Conservation (phyloP, 2,113 vertebrate species). For the Neopipo cinnamomea region DNA sequence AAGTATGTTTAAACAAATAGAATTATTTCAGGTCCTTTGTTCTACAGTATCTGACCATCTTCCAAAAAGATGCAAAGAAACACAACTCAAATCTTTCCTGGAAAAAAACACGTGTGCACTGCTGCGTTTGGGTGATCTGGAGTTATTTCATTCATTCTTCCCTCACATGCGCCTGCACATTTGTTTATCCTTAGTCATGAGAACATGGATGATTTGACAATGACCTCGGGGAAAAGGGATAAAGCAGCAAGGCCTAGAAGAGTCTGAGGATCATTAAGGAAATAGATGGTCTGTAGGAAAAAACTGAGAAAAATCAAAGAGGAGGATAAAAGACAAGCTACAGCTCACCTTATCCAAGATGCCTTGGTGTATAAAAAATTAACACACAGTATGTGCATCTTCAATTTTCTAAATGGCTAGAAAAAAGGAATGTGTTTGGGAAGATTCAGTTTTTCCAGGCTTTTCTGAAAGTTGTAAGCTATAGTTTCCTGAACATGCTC, state of each 20-base stretch:
- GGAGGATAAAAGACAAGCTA: background rate
- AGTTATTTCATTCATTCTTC: background rate
- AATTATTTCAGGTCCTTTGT: background rate
- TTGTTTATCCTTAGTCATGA: constrained; percentile 32
- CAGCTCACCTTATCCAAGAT: background rate
- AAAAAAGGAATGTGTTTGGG: background rate
- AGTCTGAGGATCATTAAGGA: background rate
- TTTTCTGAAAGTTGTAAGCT: background rate
- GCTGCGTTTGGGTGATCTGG: background rate
- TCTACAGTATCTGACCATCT: background rate
- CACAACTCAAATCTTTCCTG: background rate
- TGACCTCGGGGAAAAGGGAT: background rate
- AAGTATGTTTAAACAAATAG: background rate
- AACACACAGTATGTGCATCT: background rate
- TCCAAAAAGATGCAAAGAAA: background rate
- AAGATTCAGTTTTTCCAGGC: background rate
- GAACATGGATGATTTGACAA: constrained; percentile 7
- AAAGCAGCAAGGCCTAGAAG: background rate
- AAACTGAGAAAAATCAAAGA: background rate
- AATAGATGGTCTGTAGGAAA: background rate
- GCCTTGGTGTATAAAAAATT: background rate
- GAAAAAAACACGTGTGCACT: background rate
- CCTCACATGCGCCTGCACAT: background rate
- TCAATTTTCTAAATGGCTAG: background rate
- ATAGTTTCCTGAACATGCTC: accelerated